Conservation (phyloP, 2,797 vertebrate genomes). For the Odontamblyopus rebecca region DNA sequence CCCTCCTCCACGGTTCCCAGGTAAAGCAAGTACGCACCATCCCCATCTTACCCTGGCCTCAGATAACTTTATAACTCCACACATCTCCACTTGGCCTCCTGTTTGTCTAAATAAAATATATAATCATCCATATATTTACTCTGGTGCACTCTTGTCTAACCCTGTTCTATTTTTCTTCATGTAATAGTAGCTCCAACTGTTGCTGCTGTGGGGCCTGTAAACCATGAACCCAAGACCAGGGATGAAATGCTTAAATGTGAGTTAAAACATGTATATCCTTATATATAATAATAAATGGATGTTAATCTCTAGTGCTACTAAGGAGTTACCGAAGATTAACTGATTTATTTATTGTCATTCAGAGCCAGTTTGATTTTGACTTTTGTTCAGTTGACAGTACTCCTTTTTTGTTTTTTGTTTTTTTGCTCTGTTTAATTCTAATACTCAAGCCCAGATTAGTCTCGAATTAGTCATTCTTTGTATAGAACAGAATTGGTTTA, state of each 20-base stretch:
- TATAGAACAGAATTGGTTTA: no score
- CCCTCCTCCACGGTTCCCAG: conserved; percentile 28
- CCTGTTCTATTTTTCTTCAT: not conserved
- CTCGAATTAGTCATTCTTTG: not conserved
- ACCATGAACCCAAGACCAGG: conserved; percentile 70
- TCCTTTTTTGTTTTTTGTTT: no score
- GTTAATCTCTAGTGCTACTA: no score
- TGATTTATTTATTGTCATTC: no score
- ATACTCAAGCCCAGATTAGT: not conserved
- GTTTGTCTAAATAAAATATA: no score
- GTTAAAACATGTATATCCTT: conserved; percentile 12
- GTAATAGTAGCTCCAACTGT: conserved; percentile 34
- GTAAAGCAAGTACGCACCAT: conserved; percentile 30
- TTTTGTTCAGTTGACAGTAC: no score
- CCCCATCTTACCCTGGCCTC: no score
- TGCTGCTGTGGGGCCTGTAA: conserved; percentile 25
- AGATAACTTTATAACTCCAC: no score
- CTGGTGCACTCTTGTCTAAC: not conserved
- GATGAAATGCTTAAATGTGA: conserved; percentile 80
- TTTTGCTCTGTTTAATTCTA: not conserved
- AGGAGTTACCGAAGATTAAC: no score
- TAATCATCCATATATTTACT: no score
- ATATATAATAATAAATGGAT: not conserved
- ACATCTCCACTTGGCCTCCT: no score
- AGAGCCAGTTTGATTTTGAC: no score